Base-by-base conservation (phyloP, 2,888 invertebrate genomes). In the Phyllotreta striolata region DNA sequence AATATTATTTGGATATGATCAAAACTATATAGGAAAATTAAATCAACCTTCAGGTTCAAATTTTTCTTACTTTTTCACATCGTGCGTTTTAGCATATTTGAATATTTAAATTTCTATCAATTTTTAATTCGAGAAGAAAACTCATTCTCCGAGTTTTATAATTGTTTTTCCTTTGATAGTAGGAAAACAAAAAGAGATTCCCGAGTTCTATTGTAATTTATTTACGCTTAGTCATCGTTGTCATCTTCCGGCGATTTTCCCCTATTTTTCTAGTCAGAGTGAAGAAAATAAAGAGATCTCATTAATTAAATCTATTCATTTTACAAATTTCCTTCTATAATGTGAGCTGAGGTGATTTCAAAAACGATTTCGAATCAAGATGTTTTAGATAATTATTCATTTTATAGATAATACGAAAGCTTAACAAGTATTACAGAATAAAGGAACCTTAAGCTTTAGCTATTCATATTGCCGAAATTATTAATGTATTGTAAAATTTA, bases 321-420 rank as follows among this genome's bases (percentile, higher is more conserved):
- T 52, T 52, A 38, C 52, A 52, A 38, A 52, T 52, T 52, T 52
- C 39, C 52, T 52, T 10, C 38, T 52, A 14, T 52, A 52, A 52
- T 52, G 39, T 52, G 52, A 24, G 10, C 37, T 3, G 52, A 52
- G 34, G 52, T 52, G 52, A 52, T 52, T 52, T 52, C 38, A 52
- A 38, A 51, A 52, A 52, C 52, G 7, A 34, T 12, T 52, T 39
- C 39, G 39, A 52, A 38, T 52, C 52, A 52, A 52, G 52, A 39
- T 39, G 38, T 52, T 38, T 52, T 52, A 52, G 52, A 52, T 52
- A 52, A 52, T 52, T 52, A 52, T 52, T 52, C 52, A 52, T 52
- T 52, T 52, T 37, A 52, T 52, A 52, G 52, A 52, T 38, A 52
- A 38, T 13, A 38, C 9, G 13, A 10, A 12, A 2, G 52, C 13